Base-by-base conservation (phyloP, 2,797 vertebrate genomes). In the Helarctos malayanus region DNA sequence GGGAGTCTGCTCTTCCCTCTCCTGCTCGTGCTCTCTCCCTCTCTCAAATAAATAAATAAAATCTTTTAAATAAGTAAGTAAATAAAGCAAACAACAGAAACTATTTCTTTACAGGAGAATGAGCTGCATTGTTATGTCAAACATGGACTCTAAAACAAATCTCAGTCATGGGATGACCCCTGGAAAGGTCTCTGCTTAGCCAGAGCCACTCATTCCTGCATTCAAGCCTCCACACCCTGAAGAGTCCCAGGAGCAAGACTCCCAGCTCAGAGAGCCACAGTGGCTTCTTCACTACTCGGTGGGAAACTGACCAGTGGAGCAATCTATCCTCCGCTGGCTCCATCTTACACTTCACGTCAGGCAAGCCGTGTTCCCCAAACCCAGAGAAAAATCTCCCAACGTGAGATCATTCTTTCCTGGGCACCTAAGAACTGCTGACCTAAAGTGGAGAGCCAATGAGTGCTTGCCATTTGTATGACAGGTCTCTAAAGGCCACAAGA, bases 61-160 rank as follows among this genome's bases (percentile, higher is more conserved):
- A 10, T 35, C 16, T 68, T 68, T 68, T 35, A 68, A 68, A 21
- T 19, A 68, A 56, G 21, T 56, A 56, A 21, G 21, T 56, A 56
- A 35, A 68, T 45, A 85, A 52, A 93, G 82, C 54, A 35, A 79
- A 86, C 25, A 93, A 61, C 0, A 76, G 21, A 68, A 87, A 76
- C 23, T 56, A 27, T 8, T 69, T 54, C 92, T 92, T 90, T 63
- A 87, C 0, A 57, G 45, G n/a, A 85, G 15, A 5, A 29, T 25
- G 29, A 91, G 25, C 35, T 73, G 29, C 13, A 73, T 9, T 3
- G 32, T 49, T 21, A 38, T 15, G 32, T 93, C 88, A 78, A 79
- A 79, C 14, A 63, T 0, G 7, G 56, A 69, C 21, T 69, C 56
- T 12, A 54, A 23, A 71, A 65, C 25, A 49, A 68, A 56, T 54